A percentile compares a stretch with the other conserved stretches of the same genome.
phyloP scores from a whole-genome alignment of 1,140 invertebrate genomes.

The Zaprionus ornatus region DNA sequence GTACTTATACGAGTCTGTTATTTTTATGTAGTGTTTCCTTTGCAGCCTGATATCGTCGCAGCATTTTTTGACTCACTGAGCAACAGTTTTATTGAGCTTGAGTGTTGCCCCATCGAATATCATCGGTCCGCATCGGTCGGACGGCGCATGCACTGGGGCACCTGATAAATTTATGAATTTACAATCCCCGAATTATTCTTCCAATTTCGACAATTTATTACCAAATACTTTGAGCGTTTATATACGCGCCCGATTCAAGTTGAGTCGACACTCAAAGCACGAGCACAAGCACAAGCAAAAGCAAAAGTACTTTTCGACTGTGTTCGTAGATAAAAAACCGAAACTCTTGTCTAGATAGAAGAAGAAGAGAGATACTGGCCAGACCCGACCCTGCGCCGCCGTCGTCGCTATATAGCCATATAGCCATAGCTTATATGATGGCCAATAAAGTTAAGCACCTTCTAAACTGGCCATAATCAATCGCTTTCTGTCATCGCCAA shows the following conservation, averaged over 20 bases:
- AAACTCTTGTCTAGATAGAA: conserved; percentile 65
- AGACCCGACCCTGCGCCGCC: conserved; percentile 57
- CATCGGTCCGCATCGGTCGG: conserved; percentile 33
- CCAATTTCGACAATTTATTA: conserved; percentile 81
- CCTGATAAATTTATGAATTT: conserved; percentile 81
- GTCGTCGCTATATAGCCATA: conserved; percentile 53
- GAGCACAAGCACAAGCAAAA: conserved; percentile 35
- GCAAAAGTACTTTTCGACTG: conserved; percentile 55
- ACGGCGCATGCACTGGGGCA: conserved; percentile 48
- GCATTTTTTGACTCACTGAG: conserved; percentile 1
- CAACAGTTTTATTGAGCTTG: conserved; percentile 32
- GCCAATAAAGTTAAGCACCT: conserved; percentile 58
- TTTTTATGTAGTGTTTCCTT: neutral
- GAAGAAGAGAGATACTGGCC: conserved; percentile 52
- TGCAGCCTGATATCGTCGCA: conserved; percentile 20
- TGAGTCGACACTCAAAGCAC: conserved; percentile 34
- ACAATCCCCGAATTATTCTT: conserved; percentile 73
- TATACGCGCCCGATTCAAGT: conserved; percentile 25
- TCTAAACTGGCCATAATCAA: conserved; percentile 49
- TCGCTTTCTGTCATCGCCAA: conserved; percentile 31
- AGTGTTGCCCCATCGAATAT: conserved; percentile 62
- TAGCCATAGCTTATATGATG: conserved; percentile 43
- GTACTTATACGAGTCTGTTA: neutral
- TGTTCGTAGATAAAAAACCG: conserved; percentile 40
- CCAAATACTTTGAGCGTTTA: conserved; percentile 67